Conservation (phyloP, 2,888 invertebrate species). For the Julus scanicus region DNA sequence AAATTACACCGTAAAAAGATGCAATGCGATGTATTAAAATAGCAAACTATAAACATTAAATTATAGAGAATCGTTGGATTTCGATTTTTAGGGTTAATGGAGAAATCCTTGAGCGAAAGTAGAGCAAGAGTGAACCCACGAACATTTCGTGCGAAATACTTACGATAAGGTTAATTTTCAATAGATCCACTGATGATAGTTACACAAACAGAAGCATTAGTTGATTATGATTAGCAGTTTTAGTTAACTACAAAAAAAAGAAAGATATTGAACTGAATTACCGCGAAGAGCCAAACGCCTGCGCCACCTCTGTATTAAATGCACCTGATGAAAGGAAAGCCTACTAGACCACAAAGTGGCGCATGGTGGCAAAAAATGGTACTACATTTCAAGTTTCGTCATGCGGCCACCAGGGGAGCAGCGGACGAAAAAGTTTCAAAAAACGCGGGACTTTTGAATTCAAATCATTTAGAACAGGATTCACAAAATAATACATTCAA, state of each 20-base stretch:
- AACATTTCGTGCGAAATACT: background rate
- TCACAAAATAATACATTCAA: too few relatives aligned
- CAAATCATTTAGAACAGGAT: too few relatives aligned
- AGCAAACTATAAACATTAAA: background rate
- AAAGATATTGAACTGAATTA: background rate
- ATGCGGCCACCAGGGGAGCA: too few relatives aligned
- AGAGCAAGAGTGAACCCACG: background rate
- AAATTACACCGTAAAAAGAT: background rate
- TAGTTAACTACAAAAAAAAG: background rate
- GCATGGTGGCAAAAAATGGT: too few relatives aligned
- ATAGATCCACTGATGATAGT: background rate
- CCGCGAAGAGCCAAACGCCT: slow-evolving; percentile 13
- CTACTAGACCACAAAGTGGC: background rate
- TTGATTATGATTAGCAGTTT: background rate
- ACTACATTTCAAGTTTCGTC: too few relatives aligned
- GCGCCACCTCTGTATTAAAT: slow-evolving; percentile 21
- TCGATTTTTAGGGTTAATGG: background rate
- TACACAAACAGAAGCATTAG: background rate
- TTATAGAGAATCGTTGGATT: background rate
- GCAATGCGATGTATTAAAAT: too few relatives aligned
- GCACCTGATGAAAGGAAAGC: background rate
- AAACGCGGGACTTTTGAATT: too few relatives aligned
- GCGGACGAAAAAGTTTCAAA: too few relatives aligned
- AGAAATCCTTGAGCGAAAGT: background rate
- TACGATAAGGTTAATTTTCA: background rate